Conservation (phyloP, 2,113 vertebrate genomes). For the Neotragus moschatus region DNA sequence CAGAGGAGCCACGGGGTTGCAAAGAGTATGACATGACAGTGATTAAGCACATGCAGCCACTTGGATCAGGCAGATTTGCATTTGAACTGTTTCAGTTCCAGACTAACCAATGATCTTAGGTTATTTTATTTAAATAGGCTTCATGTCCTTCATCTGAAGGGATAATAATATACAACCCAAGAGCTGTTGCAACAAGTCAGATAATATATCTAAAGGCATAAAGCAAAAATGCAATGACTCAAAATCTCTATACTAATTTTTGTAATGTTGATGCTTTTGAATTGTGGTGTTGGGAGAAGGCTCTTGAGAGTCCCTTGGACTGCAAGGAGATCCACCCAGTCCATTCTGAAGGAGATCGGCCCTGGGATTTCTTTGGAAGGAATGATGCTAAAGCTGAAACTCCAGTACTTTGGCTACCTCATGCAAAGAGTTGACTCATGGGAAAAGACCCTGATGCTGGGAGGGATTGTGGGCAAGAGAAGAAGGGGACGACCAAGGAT, state of each 20-base stretch:
- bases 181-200: background rate
- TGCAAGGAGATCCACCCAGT: background rate
- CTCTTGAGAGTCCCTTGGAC: too few species aligned
- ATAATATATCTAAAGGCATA: background rate
- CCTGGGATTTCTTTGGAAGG: too few species aligned
- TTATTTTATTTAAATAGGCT: background rate
- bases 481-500: too few species aligned
- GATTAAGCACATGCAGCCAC: background rate
- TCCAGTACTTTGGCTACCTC: too few species aligned
- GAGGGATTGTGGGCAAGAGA: too few species aligned
- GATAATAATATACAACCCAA: background rate
- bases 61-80: background rate
- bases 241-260: background rate
- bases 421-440: too few species aligned
- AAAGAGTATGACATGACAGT: background rate
- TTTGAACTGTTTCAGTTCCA: background rate
- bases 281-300: too few species aligned
- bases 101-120: background rate
- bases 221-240: background rate
- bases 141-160: background rate
- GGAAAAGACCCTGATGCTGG: too few species aligned
- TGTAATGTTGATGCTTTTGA: background rate
- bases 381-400: too few species aligned
- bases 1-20: background rate
- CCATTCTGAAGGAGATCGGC: too few species aligned